phyloP scores from a whole-genome alignment of 2,797 vertebrate species.

The Harpagifer antarcticus region DNA sequence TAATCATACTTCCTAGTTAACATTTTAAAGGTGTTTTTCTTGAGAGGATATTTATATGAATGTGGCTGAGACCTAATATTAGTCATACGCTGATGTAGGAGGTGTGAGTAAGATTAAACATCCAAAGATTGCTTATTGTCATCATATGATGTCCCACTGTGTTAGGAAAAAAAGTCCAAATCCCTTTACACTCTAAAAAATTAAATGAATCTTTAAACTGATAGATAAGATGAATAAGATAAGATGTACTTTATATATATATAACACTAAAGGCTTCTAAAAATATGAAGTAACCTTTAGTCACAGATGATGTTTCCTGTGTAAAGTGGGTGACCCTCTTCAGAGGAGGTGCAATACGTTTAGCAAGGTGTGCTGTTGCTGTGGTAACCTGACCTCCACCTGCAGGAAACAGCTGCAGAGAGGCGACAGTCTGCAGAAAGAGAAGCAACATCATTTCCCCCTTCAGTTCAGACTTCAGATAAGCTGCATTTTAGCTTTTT shows the following conservation, averaged over 20 bases:
- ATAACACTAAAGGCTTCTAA: too few species aligned
- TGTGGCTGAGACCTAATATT: not conserved
- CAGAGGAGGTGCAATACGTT: not conserved
- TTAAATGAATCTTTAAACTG: too few species aligned
- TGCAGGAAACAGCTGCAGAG: slow-evolving; percentile 15
- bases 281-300: too few species aligned
- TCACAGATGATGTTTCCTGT: not conserved
- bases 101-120: not conserved
- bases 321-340: not conserved
- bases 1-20: too few species aligned
- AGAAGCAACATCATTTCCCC: not conserved
- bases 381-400: slow-evolving; percentile 32
- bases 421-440: not conserved
- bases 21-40: not conserved
- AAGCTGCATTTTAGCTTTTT: not conserved
- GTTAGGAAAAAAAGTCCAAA: not conserved
- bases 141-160: not conserved
- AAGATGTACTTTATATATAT: too few species aligned
- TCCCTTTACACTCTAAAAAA: too few species aligned
- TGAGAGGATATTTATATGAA: not conserved
- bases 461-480: not conserved
- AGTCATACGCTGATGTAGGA: not conserved
- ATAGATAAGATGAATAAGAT: too few species aligned
- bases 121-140: slow-evolving; percentile 2
- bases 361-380: slow-evolving; percentile 14